A percentile compares a stretch with the other conserved stretches of the same genome.
Conservation (phyloP, 2,113 vertebrate genomes). For the Tychaedon coryphoeus region DNA sequence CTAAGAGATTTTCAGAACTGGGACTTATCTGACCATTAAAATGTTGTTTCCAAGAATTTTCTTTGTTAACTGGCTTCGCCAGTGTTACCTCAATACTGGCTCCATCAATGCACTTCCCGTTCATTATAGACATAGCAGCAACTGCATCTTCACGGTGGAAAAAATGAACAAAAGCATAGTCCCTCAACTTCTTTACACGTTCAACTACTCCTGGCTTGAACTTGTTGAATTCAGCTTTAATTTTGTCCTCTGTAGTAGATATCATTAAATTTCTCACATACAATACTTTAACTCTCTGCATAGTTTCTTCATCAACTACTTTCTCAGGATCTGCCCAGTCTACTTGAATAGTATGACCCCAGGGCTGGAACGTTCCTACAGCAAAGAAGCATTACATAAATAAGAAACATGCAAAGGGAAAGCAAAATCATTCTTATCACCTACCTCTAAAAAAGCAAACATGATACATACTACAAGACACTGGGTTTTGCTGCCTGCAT, state of each 20-base stretch:
- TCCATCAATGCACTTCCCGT: constrained; percentile 87
- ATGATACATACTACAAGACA: neutral
- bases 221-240: constrained; percentile 85
- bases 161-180: constrained; percentile 96
- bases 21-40: constrained; percentile 73
- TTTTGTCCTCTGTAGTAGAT: constrained; percentile 87
- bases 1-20: constrained; percentile 69
- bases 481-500: neutral
- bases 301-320: constrained; percentile 89
- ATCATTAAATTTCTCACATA: constrained; percentile 95
- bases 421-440: neutral
- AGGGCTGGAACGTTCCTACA: constrained; percentile 87
- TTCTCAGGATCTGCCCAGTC: constrained; percentile 96
- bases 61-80: constrained; percentile 87
- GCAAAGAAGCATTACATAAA: neutral
- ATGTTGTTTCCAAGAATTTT: constrained; percentile 74
- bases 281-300: constrained; percentile 89
- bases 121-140: constrained; percentile 83
- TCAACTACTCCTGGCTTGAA: constrained; percentile 89
- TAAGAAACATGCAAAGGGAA: neutral
- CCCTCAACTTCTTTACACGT: constrained; percentile 90
- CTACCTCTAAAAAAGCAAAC: neutral
- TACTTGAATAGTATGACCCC: constrained; percentile 91
- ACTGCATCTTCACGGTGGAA: constrained; percentile 87
- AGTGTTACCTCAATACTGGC: constrained; percentile 86